Evolutionary conservation across 2,113 vertebrate species (phyloP), one percentile per base, ranked within the genome.

Genomic region (Colius striatus): DNA sequence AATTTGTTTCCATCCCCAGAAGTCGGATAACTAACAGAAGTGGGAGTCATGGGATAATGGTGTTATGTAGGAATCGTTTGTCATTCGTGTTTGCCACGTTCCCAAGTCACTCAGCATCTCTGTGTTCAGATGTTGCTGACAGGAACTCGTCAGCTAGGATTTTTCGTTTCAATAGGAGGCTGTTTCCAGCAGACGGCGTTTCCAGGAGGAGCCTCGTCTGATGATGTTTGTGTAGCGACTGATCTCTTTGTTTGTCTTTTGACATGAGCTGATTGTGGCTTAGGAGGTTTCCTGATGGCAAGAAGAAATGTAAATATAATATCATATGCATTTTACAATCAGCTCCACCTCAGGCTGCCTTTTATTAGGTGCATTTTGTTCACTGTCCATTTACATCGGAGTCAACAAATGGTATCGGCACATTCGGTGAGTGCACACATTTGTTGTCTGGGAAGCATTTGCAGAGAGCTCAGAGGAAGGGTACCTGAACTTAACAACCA

Each of bases 291-390:
- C 94, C 95, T 97, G 93, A 96, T 68, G 87, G 88, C 94, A 97
- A 94, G 96, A 96, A 62, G 84, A 94, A 97, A 91, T 97, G 95
- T 98, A 98, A 97, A 98, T 97, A 98, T 97, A 98, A 96, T 95
- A 92, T 94, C 89, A 90, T 92, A 92, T 32, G 84, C 97, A 97
- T 98, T 98, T 97, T 97, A 89, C 93, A 97, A 94, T 92, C 94
- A 71, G 80, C 93, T 96, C 93, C 96, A 96, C 89, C 95, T 96
- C 95, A 89, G 91, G 67, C 97, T 97, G 63, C 96, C 88, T 92
- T 94, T 94, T 97, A 94, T 93, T 98, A 97, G 87, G 92, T 82
- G 63, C 80, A 8, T 95, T 97, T 95, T 97, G 89, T 98, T 96
- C 94, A 66, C 95, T 95, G 89, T 81, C 92, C 93, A 83, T 97